Base-by-base conservation (phyloP, 1,140 invertebrate genomes). In the Nautilus pompilius region DNA sequence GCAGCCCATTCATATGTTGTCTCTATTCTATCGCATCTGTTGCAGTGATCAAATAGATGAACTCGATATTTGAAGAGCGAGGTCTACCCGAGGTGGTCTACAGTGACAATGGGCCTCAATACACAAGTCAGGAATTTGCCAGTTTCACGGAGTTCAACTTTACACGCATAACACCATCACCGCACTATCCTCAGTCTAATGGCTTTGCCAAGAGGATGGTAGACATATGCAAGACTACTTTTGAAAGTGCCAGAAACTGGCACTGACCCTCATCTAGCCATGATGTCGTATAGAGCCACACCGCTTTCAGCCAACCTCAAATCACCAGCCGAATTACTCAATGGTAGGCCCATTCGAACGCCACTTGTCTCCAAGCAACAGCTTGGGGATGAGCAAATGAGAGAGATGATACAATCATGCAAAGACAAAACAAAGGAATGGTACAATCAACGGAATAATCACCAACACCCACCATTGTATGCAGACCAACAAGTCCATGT, bases 91-190 rank as follows among this genome's bases (percentile, higher is more conserved):
- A 62, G n/a, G n/a, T n/a, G n/a, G n/a, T n/a, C n/a, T n/a, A n/a
- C n/a, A n/a, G n/a, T n/a, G n/a, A n/a, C n/a, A n/a, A 67, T 57
- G 68, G 64, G 5, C 60, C 65, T 1, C 68, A 63, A 32, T 69
- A 64, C 15, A 53, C 24, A 20, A 41, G 45, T 20, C 10, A 8
- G 30, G 54, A 64, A 26, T 67, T 67, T 29, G 51, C n/a, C n/a
- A n/a, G n/a, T n/a, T n/a, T n/a, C n/a, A n/a, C n/a, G n/a, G n/a
- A n/a, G n/a, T n/a, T n/a, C n/a, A n/a, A n/a, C n/a, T n/a, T n/a
- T n/a, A 28, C 58, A 63, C 28, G 22, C 48, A 32, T 57, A 22
- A 63, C 61, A 28, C 36, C 33, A 20, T 61, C 49, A 41, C 63
- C 59, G 17, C 15, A 8, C 4, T 62, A 62, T 32, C 60, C 57